A percentile compares a stretch with the other conserved stretches of the same genome.
These are phyloP conservation scores for Pseudopipra pipra DNA, from an alignment of 2,113 vertebrate genomes.

Conservation along the genomic window DNA sequence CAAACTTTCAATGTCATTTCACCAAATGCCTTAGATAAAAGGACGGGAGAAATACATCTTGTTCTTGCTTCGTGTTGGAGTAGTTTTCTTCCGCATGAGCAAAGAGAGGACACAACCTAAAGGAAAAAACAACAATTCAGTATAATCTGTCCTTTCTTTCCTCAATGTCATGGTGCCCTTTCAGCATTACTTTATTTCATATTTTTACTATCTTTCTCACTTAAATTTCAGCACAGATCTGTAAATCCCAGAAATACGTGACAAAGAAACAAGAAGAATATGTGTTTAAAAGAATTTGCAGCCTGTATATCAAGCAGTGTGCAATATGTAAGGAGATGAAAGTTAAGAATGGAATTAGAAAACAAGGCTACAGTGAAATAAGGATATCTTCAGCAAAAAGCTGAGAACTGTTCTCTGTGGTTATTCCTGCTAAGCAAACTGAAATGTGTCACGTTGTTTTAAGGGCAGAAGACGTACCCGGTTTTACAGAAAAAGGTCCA, in stretches of 20 bases:
- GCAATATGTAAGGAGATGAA: neutral
- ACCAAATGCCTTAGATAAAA: neutral
- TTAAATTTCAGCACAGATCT: neutral
- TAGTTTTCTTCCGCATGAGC: neutral
- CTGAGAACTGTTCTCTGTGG: neutral
- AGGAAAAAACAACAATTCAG: neutral
- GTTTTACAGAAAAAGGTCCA: neutral
- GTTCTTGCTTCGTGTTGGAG: neutral
- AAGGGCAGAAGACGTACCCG: neutral
- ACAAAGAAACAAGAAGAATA: neutral
- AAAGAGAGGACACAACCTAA: neutral
- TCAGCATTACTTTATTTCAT: neutral
- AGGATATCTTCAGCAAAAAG: neutral
- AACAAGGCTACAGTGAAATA: neutral
- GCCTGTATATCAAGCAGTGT: neutral
- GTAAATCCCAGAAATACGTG: neutral
- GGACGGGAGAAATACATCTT: neutral
- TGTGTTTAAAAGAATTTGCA: neutral
- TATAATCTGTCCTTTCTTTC: neutral
- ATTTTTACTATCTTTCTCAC: neutral
- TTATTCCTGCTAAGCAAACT: neutral
- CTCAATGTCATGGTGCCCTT: neutral
- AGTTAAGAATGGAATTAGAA: neutral
- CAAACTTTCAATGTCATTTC: neutral
- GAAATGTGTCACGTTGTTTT: neutral